Conservation (phyloP, 2,888 invertebrate species). For the Harpalus rubripes region DNA sequence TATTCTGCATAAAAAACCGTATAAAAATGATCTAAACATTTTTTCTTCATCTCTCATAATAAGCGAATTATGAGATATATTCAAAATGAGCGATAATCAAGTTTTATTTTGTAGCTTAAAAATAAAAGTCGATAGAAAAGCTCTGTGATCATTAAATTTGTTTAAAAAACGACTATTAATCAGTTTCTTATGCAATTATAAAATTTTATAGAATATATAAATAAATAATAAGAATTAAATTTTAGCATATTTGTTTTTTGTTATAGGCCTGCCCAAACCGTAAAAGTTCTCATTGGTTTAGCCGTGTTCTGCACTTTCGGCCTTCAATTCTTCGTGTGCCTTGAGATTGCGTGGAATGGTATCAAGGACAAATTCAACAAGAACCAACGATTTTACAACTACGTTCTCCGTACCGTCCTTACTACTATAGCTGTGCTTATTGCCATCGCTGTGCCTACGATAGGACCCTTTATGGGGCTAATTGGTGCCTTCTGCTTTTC, state of each 20-base stretch:
- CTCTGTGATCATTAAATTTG: too few relatives aligned
- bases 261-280: conserved; percentile 88
- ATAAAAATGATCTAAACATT: too few relatives aligned
- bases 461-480: conserved; percentile 93
- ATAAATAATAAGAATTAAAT: background rate
- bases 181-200: too few relatives aligned
- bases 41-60: too few relatives aligned
- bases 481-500: conserved; percentile 97
- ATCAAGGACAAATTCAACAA: conserved; percentile 86
- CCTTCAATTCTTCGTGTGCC: conserved; percentile 97
- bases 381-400: conserved; percentile 86
- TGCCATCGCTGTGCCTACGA: conserved; percentile 92
- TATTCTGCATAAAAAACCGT: too few relatives aligned
- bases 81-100: too few relatives aligned
- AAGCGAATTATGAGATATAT: too few relatives aligned
- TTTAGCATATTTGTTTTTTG: conserved; percentile 72
- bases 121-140: too few relatives aligned
- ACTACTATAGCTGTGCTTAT: conserved; percentile 85
- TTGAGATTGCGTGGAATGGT: conserved; percentile 93
- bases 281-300: conserved; percentile 91
- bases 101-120: too few relatives aligned
- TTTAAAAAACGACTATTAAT: too few relatives aligned
- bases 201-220: background rate
- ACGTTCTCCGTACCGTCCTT: conserved; percentile 84
- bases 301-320: conserved; percentile 97